phyloP scores from a whole-genome alignment of 2,888 invertebrate species.

The Agrotis segetum region DNA sequence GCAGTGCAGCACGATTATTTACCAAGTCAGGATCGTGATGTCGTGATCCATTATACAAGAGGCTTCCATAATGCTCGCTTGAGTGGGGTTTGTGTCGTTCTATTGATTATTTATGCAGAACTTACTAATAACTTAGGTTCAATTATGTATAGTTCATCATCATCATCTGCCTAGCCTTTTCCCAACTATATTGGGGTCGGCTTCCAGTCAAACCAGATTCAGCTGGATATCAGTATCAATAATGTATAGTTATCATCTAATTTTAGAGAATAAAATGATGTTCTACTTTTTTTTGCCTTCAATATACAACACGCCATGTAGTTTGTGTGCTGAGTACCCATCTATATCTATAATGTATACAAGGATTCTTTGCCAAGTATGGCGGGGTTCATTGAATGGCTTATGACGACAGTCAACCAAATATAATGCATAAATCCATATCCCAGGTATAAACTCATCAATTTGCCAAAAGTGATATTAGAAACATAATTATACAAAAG shows the following conservation, averaged over 20 bases:
- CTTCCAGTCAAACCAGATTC: too few relatives aligned
- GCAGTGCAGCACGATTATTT: conserved; percentile 61
- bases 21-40: conserved; percentile 73
- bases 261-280: not conserved
- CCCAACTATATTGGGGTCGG: too few relatives aligned
- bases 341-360: conserved; percentile 3
- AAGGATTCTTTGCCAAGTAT: conserved; percentile 33
- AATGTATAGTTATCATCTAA: not conserved
- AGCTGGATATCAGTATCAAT: too few relatives aligned
- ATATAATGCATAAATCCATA: conserved; percentile 1
- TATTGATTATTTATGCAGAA: conserved; percentile 15
- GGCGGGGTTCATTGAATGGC: conserved; percentile 36
- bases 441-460: not conserved
- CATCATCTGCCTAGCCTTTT: too few relatives aligned
- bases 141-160: too few relatives aligned
- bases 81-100: conserved; percentile 9
- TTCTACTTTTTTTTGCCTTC: too few relatives aligned
- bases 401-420: conserved; percentile 13
- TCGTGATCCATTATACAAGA: conserved; percentile 73
- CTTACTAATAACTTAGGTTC: not conserved
- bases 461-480: not conserved
- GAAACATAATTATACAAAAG: not conserved
- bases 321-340: not conserved
- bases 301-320: not conserved
- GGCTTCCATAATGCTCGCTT: conserved; percentile 45